These are phyloP conservation scores for Nerophis lumbriciformis DNA, from an alignment of 2,113 vertebrate species.

Conservation along the genomic window DNA sequence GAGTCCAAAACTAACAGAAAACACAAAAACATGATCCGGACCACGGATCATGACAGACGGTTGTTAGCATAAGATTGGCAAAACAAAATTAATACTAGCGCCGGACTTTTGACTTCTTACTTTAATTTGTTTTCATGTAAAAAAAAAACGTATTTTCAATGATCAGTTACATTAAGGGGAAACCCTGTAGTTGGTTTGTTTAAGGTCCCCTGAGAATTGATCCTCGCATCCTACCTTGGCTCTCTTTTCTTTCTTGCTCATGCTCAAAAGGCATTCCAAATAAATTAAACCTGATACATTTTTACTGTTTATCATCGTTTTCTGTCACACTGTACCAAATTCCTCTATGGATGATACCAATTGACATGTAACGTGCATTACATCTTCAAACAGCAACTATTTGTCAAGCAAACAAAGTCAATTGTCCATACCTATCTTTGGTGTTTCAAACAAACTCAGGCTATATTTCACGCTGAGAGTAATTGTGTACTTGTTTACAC, in stretches of 20 bases:
- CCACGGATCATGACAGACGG: no score
- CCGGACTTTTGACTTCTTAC: no score
- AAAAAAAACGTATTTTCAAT: no score
- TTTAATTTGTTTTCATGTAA: no score
- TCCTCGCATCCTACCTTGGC: conserved; percentile 51
- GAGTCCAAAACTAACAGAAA: no score
- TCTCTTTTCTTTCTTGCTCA: conserved; percentile 28
- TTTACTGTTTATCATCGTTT: neutral
- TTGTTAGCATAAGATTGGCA: no score
- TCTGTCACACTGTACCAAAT: neutral
- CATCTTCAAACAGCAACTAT: conserved; percentile 16
- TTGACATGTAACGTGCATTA: no score
- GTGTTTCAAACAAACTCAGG: conserved; percentile 20
- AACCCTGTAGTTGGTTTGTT: conserved; percentile 59
- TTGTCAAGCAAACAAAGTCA: neutral
- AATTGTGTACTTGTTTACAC: conserved; percentile 28
- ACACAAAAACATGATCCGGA: no score
- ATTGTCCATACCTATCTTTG: neutral
- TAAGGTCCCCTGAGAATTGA: conserved; percentile 61
- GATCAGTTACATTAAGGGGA: no score
- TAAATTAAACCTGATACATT: neutral
- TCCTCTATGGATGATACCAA: no score
- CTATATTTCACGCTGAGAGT: conserved; percentile 28
- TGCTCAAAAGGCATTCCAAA: conserved; percentile 11
- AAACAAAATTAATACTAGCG: no score